A percentile compares a stretch with the other conserved stretches of the same genome.
These are phyloP conservation scores for Plectrocnemia conspersa DNA, from an alignment of 1,140 invertebrate genomes.

Conservation along the genomic window DNA sequence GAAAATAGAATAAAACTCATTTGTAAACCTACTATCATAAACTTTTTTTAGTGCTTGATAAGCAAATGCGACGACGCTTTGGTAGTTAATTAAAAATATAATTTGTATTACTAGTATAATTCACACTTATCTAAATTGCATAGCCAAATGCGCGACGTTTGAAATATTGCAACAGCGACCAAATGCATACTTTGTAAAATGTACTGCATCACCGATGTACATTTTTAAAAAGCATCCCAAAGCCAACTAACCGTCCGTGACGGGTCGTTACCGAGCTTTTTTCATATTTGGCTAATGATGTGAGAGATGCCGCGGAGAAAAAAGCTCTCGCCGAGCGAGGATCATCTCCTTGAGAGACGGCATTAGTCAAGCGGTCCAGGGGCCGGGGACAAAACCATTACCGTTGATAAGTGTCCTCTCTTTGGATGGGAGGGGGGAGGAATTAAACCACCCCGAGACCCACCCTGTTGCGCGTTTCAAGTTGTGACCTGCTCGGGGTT, in stretches of 20 bases:
- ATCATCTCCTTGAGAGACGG: constrained; percentile 18
- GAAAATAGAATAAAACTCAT: no score
- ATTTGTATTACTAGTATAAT: no score
- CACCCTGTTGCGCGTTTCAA: background rate
- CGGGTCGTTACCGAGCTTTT: constrained; percentile 16
- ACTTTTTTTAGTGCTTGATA: no score
- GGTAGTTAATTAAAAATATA: no score
- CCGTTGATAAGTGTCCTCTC: constrained; percentile 1
- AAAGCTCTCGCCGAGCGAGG: background rate
- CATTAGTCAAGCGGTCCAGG: constrained; percentile 20
- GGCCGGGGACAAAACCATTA: constrained; percentile 21
- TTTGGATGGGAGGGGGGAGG: constrained; percentile 2
- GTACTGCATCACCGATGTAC: no score
- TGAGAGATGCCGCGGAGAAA: constrained; percentile 14
- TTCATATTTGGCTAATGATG: constrained; percentile 26
- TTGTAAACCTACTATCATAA: no score
- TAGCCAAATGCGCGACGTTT: no score
- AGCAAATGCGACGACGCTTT: no score
- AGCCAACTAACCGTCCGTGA: constrained; percentile 20
- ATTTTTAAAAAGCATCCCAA: background rate
- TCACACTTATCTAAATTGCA: no score
- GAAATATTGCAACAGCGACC: no score
- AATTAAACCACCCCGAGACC: constrained; percentile 8
- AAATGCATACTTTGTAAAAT: no score
- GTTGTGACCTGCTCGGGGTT: background rate